Percentiles rank a stretch among this genome's conserved stretches.
These are phyloP conservation scores for Prunella himalayana DNA, from an alignment of 2,113 vertebrate species.

Conservation along the genomic window DNA sequence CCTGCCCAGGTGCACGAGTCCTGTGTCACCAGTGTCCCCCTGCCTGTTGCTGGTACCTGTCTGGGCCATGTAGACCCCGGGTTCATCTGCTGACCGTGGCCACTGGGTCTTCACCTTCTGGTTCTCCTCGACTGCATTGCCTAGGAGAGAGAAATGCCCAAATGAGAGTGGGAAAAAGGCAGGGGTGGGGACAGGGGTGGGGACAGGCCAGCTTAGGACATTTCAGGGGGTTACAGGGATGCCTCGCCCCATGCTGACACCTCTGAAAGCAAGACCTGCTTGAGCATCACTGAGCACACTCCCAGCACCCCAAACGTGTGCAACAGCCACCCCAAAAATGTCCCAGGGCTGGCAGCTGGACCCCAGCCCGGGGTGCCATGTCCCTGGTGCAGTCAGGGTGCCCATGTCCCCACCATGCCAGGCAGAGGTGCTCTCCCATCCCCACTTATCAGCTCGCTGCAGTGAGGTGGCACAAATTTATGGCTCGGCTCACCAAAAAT, in stretches of 20 bases:
- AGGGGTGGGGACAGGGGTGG: neutral
- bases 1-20: neutral
- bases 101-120: conserved; percentile 97
- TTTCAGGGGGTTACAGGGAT: too few relatives aligned
- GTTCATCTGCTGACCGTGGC: conserved; percentile 93
- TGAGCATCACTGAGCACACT: neutral
- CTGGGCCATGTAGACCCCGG: conserved; percentile 96
- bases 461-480: conserved; percentile 77
- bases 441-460: conserved; percentile 65
- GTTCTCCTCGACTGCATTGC: conserved; percentile 87
- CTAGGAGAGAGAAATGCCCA: conserved; percentile 67
- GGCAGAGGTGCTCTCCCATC: neutral
- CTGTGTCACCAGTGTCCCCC: neutral
- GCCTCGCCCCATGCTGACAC: neutral
- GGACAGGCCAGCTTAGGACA: fast-evolving
- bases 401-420: fast-evolving
- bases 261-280: neutral
- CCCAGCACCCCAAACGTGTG: fast-evolving
- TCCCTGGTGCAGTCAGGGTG: fast-evolving
- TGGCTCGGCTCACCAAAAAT: conserved; percentile 80
- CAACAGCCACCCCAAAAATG: neutral
- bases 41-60: conserved; percentile 79
- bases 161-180: neutral
- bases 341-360: neutral
- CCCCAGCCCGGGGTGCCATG: fast-evolving